These are phyloP conservation scores for Trichomalopsis sarcophagae DNA, from an alignment of 1,140 invertebrate genomes.

Conservation along the genomic window DNA sequence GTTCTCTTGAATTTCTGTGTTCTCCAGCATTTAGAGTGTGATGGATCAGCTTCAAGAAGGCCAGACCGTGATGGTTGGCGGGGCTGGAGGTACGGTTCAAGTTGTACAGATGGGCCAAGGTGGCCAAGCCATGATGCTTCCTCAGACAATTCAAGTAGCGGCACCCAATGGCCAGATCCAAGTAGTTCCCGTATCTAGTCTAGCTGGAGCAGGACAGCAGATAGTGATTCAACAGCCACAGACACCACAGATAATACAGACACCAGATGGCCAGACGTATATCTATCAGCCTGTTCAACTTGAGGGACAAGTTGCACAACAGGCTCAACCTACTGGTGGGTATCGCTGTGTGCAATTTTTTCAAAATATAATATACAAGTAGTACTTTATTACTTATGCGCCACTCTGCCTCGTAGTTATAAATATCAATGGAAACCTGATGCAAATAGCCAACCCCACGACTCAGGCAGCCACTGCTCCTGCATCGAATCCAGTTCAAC, in stretches of 20 bases:
- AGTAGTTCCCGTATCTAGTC: slow-evolving; percentile 79
- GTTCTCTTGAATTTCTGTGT: neutral
- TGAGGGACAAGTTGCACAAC: slow-evolving; percentile 78
- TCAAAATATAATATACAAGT: neutral
- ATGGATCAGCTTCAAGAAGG: slow-evolving; percentile 74
- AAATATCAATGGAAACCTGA: slow-evolving; percentile 84
- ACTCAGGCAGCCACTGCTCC: slow-evolving; percentile 73
- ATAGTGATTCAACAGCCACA: slow-evolving; percentile 79
- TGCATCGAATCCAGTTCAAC: slow-evolving; percentile 73
- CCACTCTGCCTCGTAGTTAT: slow-evolving; percentile 76
- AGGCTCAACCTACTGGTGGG: slow-evolving; percentile 78
- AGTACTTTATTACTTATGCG: slow-evolving; percentile 31
- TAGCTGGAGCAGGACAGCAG: slow-evolving; percentile 76
- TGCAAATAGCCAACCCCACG: slow-evolving; percentile 78
- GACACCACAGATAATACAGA: slow-evolving; percentile 90
- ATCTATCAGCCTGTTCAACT: slow-evolving; percentile 89
- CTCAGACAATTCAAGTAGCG: slow-evolving; percentile 80
- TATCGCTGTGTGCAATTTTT: slow-evolving; percentile 12
- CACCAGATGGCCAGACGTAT: slow-evolving; percentile 94
- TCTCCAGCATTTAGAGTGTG: slow-evolving; percentile 25
- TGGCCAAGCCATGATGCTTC: slow-evolving; percentile 74
- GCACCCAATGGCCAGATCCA: slow-evolving; percentile 80
- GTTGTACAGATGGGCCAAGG: slow-evolving; percentile 75
- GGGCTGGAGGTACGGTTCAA: slow-evolving; percentile 71
- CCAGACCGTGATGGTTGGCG: slow-evolving; percentile 73